These are phyloP conservation scores for Phytoseiulus persimilis DNA, from an alignment of 2,888 invertebrate species.

Conservation along the genomic window DNA sequence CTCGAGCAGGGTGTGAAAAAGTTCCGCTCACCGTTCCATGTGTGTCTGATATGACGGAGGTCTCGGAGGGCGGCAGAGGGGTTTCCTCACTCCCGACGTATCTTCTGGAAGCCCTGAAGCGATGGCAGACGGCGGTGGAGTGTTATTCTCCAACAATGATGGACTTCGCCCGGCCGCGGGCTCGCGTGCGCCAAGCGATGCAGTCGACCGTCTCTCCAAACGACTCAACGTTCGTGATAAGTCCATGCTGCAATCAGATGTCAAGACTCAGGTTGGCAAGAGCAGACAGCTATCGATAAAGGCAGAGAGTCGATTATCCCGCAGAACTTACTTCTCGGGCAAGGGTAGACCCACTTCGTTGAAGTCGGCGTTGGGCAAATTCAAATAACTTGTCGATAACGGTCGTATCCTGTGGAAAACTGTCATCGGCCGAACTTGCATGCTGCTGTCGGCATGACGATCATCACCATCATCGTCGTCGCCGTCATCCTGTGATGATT, in stretches of 20 bases:
- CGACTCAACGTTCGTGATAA: conserved; percentile 35
- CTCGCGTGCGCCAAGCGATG: conserved; percentile 26
- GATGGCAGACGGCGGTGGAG: conserved; percentile 17
- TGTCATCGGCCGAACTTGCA: conserved; percentile 10
- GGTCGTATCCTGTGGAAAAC: conserved; percentile 27
- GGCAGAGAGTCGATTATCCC: neutral
- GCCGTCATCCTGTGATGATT: neutral
- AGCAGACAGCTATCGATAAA: neutral
- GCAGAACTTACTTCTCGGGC: neutral
- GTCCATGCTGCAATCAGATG: conserved; percentile 6
- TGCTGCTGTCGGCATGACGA: neutral
- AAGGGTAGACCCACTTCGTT: conserved; percentile 11
- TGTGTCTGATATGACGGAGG: conserved; percentile 30
- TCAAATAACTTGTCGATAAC: conserved; percentile 7
- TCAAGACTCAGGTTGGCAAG: neutral
- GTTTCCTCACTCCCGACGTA: conserved; percentile 12
- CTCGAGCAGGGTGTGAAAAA: too few relatives aligned
- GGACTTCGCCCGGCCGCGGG: conserved; percentile 29
- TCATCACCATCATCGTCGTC: neutral
- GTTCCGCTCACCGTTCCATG: conserved; percentile 7
- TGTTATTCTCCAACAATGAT: conserved; percentile 22
- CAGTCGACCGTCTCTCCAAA: neutral
- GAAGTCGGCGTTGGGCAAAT: conserved; percentile 15
- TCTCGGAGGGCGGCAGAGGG: neutral
- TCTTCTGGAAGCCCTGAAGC: neutral